A percentile compares a stretch with the other conserved stretches of the same genome.
Evolutionary conservation across 2,113 vertebrate genomes (phyloP).

Genomic region (Dasyprocta punctata): DNA sequence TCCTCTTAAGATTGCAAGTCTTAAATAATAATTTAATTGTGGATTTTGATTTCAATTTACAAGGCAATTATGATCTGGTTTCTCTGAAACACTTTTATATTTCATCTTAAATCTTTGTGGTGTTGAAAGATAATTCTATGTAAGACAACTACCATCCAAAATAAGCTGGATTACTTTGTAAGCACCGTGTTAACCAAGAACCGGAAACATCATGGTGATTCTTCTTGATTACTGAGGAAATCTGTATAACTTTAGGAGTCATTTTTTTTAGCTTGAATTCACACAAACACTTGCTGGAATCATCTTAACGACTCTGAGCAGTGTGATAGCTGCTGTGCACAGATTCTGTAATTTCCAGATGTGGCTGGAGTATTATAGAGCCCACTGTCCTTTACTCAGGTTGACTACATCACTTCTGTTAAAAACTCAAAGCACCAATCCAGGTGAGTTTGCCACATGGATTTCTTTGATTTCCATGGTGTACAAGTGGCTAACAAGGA

Average conservation of each 20-base stretch:
- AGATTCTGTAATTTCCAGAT: neutral
- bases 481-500: neutral
- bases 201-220: neutral
- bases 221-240: neutral
- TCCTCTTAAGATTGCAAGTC: neutral
- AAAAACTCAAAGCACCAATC: neutral
- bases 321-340: neutral
- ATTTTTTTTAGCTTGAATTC: neutral
- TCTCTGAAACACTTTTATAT: neutral
- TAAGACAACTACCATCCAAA: neutral
- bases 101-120: neutral
- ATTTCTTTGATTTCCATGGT: neutral
- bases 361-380: neutral
- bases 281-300: neutral
- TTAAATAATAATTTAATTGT: neutral
- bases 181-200: neutral
- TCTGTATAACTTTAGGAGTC: neutral
- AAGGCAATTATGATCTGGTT: neutral
- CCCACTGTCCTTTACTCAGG: neutral
- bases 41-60: conserved; percentile 29
- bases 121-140: neutral
- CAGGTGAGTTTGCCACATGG: neutral
- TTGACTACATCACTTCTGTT: neutral
- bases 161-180: neutral
- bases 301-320: neutral